Evolutionary conservation across 2,797 vertebrate genomes (phyloP).

Genomic region (Tapirus indicus): DNA sequence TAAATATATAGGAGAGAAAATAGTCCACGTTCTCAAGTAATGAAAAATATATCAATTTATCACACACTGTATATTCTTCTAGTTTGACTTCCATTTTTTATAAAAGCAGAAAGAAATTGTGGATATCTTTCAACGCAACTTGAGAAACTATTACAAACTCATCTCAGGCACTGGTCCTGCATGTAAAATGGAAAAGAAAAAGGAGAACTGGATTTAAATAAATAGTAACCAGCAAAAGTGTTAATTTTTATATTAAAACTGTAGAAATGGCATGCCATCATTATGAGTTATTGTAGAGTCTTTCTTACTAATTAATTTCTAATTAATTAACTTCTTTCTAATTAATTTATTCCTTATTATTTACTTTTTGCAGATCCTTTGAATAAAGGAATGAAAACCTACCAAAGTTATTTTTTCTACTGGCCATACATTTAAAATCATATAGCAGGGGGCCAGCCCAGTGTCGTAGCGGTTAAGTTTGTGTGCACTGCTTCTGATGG

Average conservation of each 20-base stretch:
- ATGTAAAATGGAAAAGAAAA: slow-evolving; percentile 60
- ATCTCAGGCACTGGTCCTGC: background rate
- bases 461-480: no score
- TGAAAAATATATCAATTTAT: slow-evolving; percentile 85
- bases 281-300: background rate
- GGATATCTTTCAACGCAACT: slow-evolving; percentile 73
- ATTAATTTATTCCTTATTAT: background rate
- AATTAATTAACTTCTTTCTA: background rate
- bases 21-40: slow-evolving; percentile 76
- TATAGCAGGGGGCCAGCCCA: background rate
- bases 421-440: slow-evolving; percentile 13
- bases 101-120: slow-evolving; percentile 77
- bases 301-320: background rate
- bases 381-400: background rate
- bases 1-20: slow-evolving; percentile 83
- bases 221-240: background rate
- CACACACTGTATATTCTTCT: slow-evolving; percentile 76
- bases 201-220: slow-evolving; percentile 1
- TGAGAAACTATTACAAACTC: slow-evolving; percentile 70
- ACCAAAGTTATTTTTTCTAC: background rate
- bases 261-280: slow-evolving; percentile 56
- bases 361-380: background rate
- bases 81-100: slow-evolving; percentile 81
- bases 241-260: slow-evolving; percentile 62
- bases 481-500: no score